These are phyloP conservation scores for Drosophila quadrilineata DNA, from an alignment of 1,140 invertebrate genomes.

Conservation along the genomic window DNA sequence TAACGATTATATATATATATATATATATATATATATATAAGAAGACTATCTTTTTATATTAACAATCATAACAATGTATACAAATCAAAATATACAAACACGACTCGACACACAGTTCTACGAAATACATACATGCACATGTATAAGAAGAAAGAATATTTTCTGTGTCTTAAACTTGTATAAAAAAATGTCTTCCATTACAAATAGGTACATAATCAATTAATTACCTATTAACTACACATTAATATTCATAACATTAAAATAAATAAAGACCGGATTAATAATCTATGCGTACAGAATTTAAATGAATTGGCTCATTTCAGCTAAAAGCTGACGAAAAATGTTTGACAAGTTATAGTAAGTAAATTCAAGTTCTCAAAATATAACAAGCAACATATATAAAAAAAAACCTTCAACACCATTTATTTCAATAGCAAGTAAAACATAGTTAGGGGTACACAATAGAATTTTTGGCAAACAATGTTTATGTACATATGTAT, in stretches of 20 bases:
- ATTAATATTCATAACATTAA: constrained; percentile 65
- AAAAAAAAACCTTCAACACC: constrained; percentile 33
- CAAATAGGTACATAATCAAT: constrained; percentile 71
- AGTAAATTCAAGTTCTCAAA: neutral
- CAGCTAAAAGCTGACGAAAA: constrained; percentile 50
- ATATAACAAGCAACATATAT: neutral
- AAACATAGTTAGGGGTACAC: constrained; percentile 50
- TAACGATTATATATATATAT: no score
- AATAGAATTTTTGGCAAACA: constrained; percentile 15
- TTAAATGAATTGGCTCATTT: constrained; percentile 36
- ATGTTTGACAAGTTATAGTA: neutral
- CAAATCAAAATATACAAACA: constrained; percentile 21
- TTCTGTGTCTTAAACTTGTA: constrained; percentile 82
- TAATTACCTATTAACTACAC: constrained; percentile 65
- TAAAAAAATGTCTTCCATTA: constrained; percentile 82
- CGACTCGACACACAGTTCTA: constrained; percentile 31
- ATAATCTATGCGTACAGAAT: constrained; percentile 57
- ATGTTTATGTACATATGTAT: constrained; percentile 8
- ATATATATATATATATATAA: no score
- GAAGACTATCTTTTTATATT: no score
- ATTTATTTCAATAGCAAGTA: constrained; percentile 49
- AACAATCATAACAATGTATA: no score
- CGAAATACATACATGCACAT: constrained; percentile 28
- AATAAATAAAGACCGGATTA: constrained; percentile 41
- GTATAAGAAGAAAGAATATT: constrained; percentile 74